Evolutionary conservation across 2,888 invertebrate species (phyloP), one percentile per base, ranked within the genome.

Genomic region (Drosophila aldrichi): DNA sequence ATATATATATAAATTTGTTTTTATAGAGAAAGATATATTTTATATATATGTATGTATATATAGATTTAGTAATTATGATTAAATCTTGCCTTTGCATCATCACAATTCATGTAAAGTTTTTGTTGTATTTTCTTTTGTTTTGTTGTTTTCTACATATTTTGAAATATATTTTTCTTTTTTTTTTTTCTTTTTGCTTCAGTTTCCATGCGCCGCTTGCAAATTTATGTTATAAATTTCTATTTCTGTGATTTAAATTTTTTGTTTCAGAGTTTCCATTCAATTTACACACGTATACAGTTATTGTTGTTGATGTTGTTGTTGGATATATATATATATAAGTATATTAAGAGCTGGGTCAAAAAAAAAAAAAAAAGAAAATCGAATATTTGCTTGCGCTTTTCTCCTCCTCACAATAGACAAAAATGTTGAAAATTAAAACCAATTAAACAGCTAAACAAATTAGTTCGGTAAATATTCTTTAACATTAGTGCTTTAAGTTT

Each of bases 51-150:
- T 77, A 68, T 75, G 54, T 70, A 68, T 71, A 71, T 81, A 73
- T 84, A 83, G 82, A 80, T 84, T 82, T 87, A 84, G 71, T 86
- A 78, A 88, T 88, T 88, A 88, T 88, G 86, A 85, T 86, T 86
- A 86, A 85, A 88, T 86, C 86, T 86, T 86, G 86, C 86, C 85
- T 86, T 86, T 86, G 86, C 86, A 86, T 86, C 86, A 86, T 86
- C 86, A 86, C 86, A 86, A 86, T 86, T 86, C 86, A 86, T 83
- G 88, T 86, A 86, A 87, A 84, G 83, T 87, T 79, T 74, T 79
- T 75, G 65, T 49, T 46, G 66, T 67, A 52, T 70, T 46, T 43
- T 59, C 32, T 54, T 65, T 55, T 40, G n/a, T n/a, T 20, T 55
- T 55, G 55, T 62, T 72, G 52, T 58, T 69, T 63, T 68, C 64